A percentile compares a stretch with the other conserved stretches of the same genome.
Evolutionary conservation across 92 coral and sea anemone genomes (phyloP).

Genomic region (Metridium senile): DNA sequence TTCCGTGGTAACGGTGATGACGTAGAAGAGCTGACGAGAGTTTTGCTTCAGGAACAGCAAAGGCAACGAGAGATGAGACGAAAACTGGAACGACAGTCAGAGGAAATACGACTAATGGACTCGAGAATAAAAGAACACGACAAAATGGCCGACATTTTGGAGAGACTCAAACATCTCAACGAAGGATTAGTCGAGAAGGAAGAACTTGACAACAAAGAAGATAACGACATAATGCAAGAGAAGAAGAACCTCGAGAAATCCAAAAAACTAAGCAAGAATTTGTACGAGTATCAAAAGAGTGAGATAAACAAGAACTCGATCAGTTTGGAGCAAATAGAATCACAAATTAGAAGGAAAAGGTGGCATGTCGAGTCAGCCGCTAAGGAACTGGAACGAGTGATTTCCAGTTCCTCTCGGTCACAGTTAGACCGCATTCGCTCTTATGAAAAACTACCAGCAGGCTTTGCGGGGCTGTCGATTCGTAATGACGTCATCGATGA

Average conservation of each 20-base stretch:
- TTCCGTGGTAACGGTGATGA: conserved; percentile 10
- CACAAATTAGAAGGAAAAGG: conserved; percentile 66
- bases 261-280: conserved; percentile 53
- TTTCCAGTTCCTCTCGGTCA: conserved; percentile 42
- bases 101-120: conserved; percentile 44
- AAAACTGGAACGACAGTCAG: conserved; percentile 23
- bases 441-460: conserved; percentile 1
- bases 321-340: conserved; percentile 58
- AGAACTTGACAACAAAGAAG: not conserved
- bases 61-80: conserved; percentile 17
- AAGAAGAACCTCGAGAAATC: conserved; percentile 50
- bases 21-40: conserved; percentile 5
- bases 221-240: conserved; percentile 13
- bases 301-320: conserved; percentile 60
- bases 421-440: conserved; percentile 29
- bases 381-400: conserved; percentile 49
- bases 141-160: conserved; percentile 41
- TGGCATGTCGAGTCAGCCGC: conserved; percentile 81
- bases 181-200: conserved; percentile 3
- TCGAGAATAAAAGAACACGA: conserved; percentile 44
- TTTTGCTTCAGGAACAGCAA: conserved; percentile 11
- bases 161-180: conserved; percentile 26
- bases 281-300: conserved; percentile 76
- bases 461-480: conserved; percentile 6
- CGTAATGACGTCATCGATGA: not conserved